Evolutionary conservation across 2,888 invertebrate species (phyloP), one percentile per base, ranked within the genome.

Genomic region (Sesamia inferens): DNA sequence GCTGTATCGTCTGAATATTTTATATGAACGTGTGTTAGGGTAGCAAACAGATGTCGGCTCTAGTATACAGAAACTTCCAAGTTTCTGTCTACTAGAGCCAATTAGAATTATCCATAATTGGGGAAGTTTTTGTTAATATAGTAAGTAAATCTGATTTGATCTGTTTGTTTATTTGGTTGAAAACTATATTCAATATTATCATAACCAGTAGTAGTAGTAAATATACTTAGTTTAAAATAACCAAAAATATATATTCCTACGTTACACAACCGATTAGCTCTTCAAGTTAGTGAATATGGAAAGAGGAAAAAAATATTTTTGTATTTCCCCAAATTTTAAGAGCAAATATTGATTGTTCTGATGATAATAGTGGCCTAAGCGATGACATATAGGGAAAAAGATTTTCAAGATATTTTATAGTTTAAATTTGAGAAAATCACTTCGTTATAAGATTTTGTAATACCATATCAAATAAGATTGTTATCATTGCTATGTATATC

Each of bases 1-100:
- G 80, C 54, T 63, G 82, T 64, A 48, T 57, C 66, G 55, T 24
- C 58, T 83, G 76, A 83, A 83, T 81, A 83, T 69, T 83, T 81
- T 48, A 81, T 75, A 71, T 42, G 61, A 11, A 63, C 62, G 68
- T 81, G 67, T 76, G 59, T 69, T 71, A n/a, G 22, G 67, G n/a
- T n/a, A 14, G 51, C 22, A 22, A 22, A 39, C 42, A 44, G n/a
- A n/a, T 42, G 48, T n/a, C 39, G 6, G 14, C 24, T 31, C 31
- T 31, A 31, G 31, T 13, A 63, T 1, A 24, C 19, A 55, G 39
- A 51, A n/a, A 11, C n/a, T 62, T 14, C 14, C n/a, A n/a, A n/a
- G n/a, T n/a, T n/a, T n/a, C n/a, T n/a, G n/a, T n/a, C n/a, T n/a
- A n/a, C n/a, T n/a, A n/a, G n/a, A n/a, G n/a, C n/a, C n/a, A n/a